Base-by-base conservation (phyloP, 2,888 invertebrate genomes). In the Taphrorychus bicolor region DNA sequence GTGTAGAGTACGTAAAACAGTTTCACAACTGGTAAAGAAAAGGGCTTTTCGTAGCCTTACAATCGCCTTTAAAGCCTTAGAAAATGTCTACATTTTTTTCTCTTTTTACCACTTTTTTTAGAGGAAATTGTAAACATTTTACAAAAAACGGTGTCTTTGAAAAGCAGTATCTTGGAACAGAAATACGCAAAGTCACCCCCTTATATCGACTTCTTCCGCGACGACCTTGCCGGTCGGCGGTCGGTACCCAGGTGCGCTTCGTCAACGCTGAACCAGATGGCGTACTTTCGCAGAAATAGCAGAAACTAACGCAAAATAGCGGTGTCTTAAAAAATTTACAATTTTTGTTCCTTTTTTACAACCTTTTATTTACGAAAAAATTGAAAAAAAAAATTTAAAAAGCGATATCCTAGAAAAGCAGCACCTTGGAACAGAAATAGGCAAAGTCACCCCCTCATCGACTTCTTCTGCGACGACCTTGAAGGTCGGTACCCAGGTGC, bases 181-280 rank as follows among this genome's bases (percentile, higher is more conserved):
- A 11, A 32, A 32, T 32, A 32, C 7, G 32, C 5, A 32, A 17
- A 18, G 45, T 51, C 54, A 61, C 54, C 61, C 57, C 61, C 57
- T 32, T 42, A n/a, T n/a, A 17, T 14, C 45, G 41, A 42, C 18
- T 61, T 62, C 61, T 67, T 67, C 41, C 24, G 24, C 22, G 4
- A 14, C 49, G 67, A 67, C 67, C 62, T 67, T 67, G 67, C 53
- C 67, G n/a, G n/a, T n/a, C n/a, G n/a, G n/a, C n/a, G 66, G 49
- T 54, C 41, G 42, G 53, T 23, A 59, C 23, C 18, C 52, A 14
- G 40, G 21, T 19, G n/a, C 41, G 22, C 62, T 67, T 59, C 22
- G 3, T 16, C 48, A 62, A 54, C 67, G 59, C 62, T 62, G 40
- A 62, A 62, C 67, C 67, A 67, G 67, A 67, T 67, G 67, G 67